These are phyloP conservation scores for Grantiella picta DNA, from an alignment of 2,113 vertebrate genomes.

Conservation along the genomic window DNA sequence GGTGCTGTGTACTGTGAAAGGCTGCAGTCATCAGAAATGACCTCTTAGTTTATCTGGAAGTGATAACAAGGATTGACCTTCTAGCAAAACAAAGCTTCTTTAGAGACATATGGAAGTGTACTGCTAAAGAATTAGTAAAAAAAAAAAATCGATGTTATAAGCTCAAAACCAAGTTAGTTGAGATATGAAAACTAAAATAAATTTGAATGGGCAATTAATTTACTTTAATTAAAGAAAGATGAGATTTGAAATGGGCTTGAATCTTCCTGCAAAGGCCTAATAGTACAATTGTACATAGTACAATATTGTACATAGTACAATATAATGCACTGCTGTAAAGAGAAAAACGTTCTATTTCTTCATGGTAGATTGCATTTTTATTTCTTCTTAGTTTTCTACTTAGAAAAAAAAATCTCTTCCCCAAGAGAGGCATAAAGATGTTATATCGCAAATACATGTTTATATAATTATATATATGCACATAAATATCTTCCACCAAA, in stretches of 20 bases:
- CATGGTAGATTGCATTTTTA: neutral
- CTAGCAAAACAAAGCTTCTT: neutral
- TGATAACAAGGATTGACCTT: neutral
- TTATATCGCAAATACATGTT: neutral
- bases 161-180: neutral
- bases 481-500: neutral
- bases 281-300: no score
- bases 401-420: neutral
- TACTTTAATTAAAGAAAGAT: neutral
- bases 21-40: neutral
- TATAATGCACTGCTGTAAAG: neutral
- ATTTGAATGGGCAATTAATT: neutral
- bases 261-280: neutral
- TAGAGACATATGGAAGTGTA: neutral
- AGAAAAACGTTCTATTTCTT: neutral
- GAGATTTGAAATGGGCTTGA: neutral
- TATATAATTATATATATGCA: neutral
- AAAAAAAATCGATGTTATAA: neutral
- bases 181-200: neutral
- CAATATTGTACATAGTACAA: no score
- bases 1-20: neutral
- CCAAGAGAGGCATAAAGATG: neutral
- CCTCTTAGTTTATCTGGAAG: neutral
- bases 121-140: neutral
- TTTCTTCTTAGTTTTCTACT: neutral